Evolutionary conservation across 2,888 invertebrate species (phyloP), one percentile per base, ranked within the genome.

Genomic region (Drosophila setosimentum): DNA sequence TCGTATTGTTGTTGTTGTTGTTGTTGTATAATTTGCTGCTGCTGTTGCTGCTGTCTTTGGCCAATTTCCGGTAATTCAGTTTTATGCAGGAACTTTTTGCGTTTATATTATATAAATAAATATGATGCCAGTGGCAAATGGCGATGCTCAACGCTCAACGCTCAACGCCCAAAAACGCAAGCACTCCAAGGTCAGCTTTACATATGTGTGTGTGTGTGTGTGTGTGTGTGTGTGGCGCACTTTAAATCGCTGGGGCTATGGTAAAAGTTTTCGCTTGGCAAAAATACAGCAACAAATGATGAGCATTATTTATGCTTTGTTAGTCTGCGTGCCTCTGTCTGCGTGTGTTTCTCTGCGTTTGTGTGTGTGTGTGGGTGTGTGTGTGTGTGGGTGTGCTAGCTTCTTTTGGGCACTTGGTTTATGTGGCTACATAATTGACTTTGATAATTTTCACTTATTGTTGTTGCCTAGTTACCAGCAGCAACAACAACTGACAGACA

Each of bases 61-160:
- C 91, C 87, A 90, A 88, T 90, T 90, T 89, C 90, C 87, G 86
- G 88, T 88, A 90, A 89, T 89, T 91, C 87, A 89, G 90, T 91
- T 89, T 89, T 89, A 91, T 89, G 88, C 86, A 81, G 76, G 82
- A 91, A 89, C 90, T 90, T 88, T 89, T 89, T 82, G 74, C 87
- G 83, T 77, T 86, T 80, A 78, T 78, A 78, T 89, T 84, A 27
- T 55, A 67, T 84, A 89, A 86, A 89, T 89, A 86, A 85, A 89
- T 84, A 84, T 87, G 85, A 73, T 79, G 82, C 71, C 75, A 75
- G 59, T 55, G 69, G 80, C 75, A 68, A 78, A 66, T 69, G 68
- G 66, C 61, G 62, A 57, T 69, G 73, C 66, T 63, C 57, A 59
- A 37, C 57, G 58, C 68, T 21, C 42, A 54, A 21, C 30, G 73